Conservation (phyloP, 2,113 vertebrate genomes). For the Vombatus ursinus region DNA sequence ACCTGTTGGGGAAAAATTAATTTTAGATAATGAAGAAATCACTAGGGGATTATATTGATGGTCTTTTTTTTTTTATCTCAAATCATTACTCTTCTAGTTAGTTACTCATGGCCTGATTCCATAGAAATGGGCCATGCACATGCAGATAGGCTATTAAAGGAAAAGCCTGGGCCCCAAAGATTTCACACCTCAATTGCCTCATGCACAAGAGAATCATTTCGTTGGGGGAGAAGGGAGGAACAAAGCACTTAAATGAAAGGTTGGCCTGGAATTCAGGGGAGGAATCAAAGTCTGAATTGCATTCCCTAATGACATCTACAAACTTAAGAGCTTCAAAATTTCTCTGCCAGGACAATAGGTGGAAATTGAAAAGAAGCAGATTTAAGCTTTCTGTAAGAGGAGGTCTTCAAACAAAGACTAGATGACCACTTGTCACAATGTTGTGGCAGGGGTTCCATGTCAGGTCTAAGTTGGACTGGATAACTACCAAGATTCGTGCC, state of each 20-base stretch:
- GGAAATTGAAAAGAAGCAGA: background rate
- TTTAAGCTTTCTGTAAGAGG: background rate
- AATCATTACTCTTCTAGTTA: constrained; percentile 52
- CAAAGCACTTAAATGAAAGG: background rate
- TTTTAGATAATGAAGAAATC: constrained; percentile 63
- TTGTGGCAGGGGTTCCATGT: no score
- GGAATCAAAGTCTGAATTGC: background rate
- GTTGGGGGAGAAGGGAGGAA: no score
- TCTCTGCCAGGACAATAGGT: background rate
- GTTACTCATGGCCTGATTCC: constrained; percentile 61
- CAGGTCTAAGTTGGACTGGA: background rate
- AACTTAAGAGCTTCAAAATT: background rate
- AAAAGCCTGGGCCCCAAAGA: background rate
- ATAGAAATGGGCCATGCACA: constrained; percentile 46
- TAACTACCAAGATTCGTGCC: background rate
- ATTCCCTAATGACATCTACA: background rate
- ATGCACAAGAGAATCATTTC: background rate
- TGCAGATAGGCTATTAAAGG: constrained; percentile 8
- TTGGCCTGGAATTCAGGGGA: background rate
- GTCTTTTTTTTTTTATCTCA: constrained; percentile 40
- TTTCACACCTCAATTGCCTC: background rate
- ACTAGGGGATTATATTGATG: constrained; percentile 28
- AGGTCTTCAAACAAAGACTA: background rate
- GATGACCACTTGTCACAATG: background rate
- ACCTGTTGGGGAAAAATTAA: constrained; percentile 29